Percentiles rank a stretch among this genome's conserved stretches.
phyloP scores from a whole-genome alignment of 1,140 invertebrate genomes.

The Drosophila willistoni region DNA sequence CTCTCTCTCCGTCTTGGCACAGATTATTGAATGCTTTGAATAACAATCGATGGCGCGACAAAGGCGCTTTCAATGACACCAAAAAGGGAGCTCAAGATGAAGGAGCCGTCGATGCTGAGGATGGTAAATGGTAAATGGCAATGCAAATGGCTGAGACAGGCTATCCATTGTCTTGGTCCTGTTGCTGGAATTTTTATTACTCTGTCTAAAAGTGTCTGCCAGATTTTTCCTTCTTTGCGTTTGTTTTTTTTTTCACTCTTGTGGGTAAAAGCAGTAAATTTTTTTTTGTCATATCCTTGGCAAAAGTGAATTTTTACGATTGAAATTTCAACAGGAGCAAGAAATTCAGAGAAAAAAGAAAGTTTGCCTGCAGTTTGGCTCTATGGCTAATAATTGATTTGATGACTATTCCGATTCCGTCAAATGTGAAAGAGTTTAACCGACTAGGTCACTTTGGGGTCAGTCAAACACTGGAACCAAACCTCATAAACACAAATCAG shows the following conservation, averaged over 20 bases:
- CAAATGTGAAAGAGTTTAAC: not conserved
- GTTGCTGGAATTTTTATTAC: constrained; percentile 70
- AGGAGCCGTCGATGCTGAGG: constrained; percentile 26
- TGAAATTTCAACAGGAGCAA: constrained; percentile 1
- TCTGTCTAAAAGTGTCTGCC: constrained; percentile 35
- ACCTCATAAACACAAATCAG: too few relatives aligned
- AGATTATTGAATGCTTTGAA: constrained; percentile 81
- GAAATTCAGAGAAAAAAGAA: constrained; percentile 12
- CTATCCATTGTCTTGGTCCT: constrained; percentile 36
- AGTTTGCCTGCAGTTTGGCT: not conserved
- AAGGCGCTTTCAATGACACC: constrained; percentile 36
- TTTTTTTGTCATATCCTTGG: constrained; percentile 39
- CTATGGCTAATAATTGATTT: constrained; percentile 7
- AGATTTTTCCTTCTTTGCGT: constrained; percentile 21
- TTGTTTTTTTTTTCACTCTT: constrained; percentile 12
- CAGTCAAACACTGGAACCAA: too few relatives aligned
- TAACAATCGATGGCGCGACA: constrained; percentile 80
- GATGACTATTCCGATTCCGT: constrained; percentile 1
- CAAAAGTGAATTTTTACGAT: constrained; percentile 72
- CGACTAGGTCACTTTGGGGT: not conserved
- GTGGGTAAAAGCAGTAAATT: constrained; percentile 51
- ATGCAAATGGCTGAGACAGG: constrained; percentile 56
- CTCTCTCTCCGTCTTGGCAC: constrained; percentile 57
- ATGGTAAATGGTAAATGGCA: constrained; percentile 43
- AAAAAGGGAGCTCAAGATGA: constrained; percentile 3